Base-by-base conservation (phyloP, 2,113 vertebrate genomes). In the Paramisgurnus dabryanus region DNA sequence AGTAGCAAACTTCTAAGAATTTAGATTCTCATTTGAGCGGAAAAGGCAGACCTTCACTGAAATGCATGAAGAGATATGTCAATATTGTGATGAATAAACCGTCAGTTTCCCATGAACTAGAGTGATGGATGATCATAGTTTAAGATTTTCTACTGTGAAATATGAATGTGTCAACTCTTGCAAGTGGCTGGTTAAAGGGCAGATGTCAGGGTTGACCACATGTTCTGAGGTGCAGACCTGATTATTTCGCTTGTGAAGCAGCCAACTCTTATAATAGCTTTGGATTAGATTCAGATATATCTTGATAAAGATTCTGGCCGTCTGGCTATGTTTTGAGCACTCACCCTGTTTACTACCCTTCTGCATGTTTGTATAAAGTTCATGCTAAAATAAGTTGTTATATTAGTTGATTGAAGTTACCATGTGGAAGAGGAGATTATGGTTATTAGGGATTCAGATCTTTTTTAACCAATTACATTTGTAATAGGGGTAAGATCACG, bases 11-110 rank as follows among this genome's bases (percentile, higher is more conserved):
- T 87, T 87, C 79, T 89, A 53, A 85, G 82, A 80, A 69, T 64
- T 70, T 47, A 81, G 55, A 80, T 76, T 53, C 76, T 87, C 72
- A 76, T 83, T 87, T 80, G 68, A 82, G 87, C 63, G 77, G 72
- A 76, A 80, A 64, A 45, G 75, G 79, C 15, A 67, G 47, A 61
- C 68, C 12, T 27, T 50, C 43, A 82, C 63, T 22, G 53, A 85
- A 87, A 67, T 76, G 87, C 82, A 82, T 85, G 61, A 27, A 67
- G 75, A 80, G 73, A 84, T 82, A 85, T 86, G 73, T 83, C 69
- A 87, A 39, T 83, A 81, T 88, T 89, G 73, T 85, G 69, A 84
- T 83, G 76, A 82, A 85, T 84, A 87, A 85, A 84, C 73, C 86
- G 70, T 76, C 13, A 49, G 71, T 17, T 80, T 86, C 70, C 60